Conservation (phyloP, 2,888 invertebrate species). For the Odontocerum albicorne region DNA sequence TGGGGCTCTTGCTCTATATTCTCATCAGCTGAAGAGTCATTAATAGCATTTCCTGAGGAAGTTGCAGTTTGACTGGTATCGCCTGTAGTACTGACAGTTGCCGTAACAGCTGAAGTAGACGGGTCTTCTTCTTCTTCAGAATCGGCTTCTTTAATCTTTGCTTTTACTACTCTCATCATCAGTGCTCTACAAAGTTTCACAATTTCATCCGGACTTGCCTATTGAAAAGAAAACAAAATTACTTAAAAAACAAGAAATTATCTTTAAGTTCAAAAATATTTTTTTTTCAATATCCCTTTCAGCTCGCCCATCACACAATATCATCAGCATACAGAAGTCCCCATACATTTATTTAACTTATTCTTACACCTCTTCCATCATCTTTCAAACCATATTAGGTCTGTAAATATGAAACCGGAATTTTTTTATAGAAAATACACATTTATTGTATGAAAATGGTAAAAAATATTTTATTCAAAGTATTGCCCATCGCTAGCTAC, state of each 20-base stretch:
- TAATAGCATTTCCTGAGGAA: constrained; percentile 1
- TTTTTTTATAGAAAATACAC: too few species aligned
- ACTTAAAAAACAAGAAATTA: background rate
- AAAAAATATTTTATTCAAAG: too few species aligned
- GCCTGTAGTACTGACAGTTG: background rate
- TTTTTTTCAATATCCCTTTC: too few species aligned
- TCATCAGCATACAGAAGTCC: too few species aligned
- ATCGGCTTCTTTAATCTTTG: constrained; percentile 19
- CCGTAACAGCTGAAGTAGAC: background rate
- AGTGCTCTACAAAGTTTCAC: constrained; percentile 24
- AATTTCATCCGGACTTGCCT: constrained; percentile 35
- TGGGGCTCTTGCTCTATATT: constrained; percentile 12
- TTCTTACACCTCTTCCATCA: too few species aligned
- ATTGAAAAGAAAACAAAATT: background rate
- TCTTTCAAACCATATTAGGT: too few species aligned
- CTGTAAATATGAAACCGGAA: too few species aligned
- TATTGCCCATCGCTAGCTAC: too few species aligned
- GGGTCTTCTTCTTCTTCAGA: constrained; percentile 1
- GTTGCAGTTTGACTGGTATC: too few species aligned
- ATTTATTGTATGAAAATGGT: too few species aligned
- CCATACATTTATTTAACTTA: too few species aligned
- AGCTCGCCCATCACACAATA: too few species aligned
- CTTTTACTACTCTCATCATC: constrained; percentile 27
- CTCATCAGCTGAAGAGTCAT: background rate
- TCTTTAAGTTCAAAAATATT: background rate